Evolutionary conservation across 2,888 invertebrate genomes (phyloP), one percentile per base, ranked within the genome.

Genomic region (Exephanes ischioxanthus): DNA sequence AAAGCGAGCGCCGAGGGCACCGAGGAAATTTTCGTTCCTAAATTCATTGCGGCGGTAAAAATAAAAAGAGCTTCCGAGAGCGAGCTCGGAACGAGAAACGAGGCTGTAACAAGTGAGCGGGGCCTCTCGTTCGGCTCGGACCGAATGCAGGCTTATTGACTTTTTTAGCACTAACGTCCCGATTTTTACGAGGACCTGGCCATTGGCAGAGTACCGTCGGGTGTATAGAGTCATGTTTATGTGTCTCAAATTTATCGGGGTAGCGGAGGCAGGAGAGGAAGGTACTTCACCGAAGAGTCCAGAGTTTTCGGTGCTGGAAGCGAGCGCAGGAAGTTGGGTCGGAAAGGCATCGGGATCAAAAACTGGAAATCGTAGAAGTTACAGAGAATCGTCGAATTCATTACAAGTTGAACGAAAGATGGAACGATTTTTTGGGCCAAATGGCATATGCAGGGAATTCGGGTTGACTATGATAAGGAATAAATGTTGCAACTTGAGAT

Each of bases 21-120:
- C 22, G 33, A 53, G 51, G 70, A 70, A 85, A 82, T 75, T 82
- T 79, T 82, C 73, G 73, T 82, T 75, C 22, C 78, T 71, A 75
- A 91, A 91, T 90, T 91, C 91, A 91, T 91, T 91, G 82, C 84
- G n/a, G n/a, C 66, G 55, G 61, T 53, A 58, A 58, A 58, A 58
- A 16, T 16, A 48, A 30, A 51, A 75, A 71, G 80, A 61, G 73
- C 48, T 53, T n/a, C 73, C 70, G 33, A 51, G 26, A 78, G 58
- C 73, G 26, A 66, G 76, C 71, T 33, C 16, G 70, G 16, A 41
- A 76, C 16, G 37, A 67, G 78, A 37, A 22, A 30, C 22, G 14
- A 16, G 30, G 33, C 45, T 48, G 55, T 58, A 45, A 61, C 70
- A 22, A 22, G 53, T 51, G 55, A 67, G 26, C 53, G 71, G 71